These are phyloP conservation scores for Tipula vernalis DNA, from an alignment of 2,888 invertebrate species.

Conservation along the genomic window DNA sequence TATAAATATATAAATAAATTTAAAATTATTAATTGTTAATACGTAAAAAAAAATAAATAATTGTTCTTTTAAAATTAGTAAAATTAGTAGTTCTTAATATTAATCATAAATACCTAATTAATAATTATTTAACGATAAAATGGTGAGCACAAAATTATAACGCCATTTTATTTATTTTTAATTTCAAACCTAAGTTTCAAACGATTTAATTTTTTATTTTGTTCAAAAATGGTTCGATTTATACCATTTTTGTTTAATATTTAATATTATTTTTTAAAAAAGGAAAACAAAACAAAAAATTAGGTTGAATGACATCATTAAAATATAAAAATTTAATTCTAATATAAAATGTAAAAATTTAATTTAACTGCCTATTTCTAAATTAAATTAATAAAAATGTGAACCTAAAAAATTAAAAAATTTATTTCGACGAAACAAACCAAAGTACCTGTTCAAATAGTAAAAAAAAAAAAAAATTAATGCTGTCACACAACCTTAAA, in stretches of 20 bases:
- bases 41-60: background rate
- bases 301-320: background rate
- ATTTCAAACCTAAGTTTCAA: background rate
- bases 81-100: background rate
- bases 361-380: background rate
- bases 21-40: background rate
- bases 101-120: background rate
- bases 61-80: background rate
- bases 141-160: background rate
- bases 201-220: background rate
- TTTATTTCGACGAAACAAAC: background rate
- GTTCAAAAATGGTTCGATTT: background rate
- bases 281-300: background rate
- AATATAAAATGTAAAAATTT: background rate
- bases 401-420: background rate
- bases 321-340: background rate
- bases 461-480: background rate
- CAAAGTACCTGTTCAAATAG: background rate
- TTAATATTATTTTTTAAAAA: background rate
- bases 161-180: background rate
- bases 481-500: background rate
- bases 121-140: background rate
- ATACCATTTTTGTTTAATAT: background rate
- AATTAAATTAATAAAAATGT: background rate
- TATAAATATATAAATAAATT: background rate